These are phyloP conservation scores for Atta cephalotes DNA, from an alignment of 1,140 invertebrate species.

Conservation along the genomic window DNA sequence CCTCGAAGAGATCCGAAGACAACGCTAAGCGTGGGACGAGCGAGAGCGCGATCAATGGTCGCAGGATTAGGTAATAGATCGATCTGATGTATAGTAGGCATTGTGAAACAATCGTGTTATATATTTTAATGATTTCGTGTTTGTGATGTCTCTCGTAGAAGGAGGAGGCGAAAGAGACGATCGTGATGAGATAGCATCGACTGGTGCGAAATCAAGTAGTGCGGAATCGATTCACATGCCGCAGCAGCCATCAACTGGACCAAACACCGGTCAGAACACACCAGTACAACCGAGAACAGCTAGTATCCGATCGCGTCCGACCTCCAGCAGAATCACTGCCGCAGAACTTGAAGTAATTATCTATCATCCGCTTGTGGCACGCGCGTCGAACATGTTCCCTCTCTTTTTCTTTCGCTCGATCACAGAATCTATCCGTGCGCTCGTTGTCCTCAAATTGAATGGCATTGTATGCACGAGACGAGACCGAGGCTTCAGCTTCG, in stretches of 20 bases:
- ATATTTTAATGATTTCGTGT: background rate
- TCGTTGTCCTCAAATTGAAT: constrained; percentile 70
- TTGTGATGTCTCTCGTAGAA: constrained; percentile 80
- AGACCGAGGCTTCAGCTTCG: constrained; percentile 76
- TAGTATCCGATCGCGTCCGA: constrained; percentile 94
- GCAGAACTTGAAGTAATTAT: constrained; percentile 91
- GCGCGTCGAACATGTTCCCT: constrained; percentile 4
- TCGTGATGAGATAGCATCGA: constrained; percentile 89
- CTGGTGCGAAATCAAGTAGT: constrained; percentile 91
- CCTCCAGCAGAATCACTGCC: constrained; percentile 94
- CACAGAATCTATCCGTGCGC: constrained; percentile 62
- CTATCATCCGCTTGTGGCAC: constrained; percentile 1
- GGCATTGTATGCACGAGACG: constrained; percentile 70
- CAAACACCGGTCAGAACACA: constrained; percentile 85
- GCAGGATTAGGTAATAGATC: constrained; percentile 90
- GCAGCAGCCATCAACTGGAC: constrained; percentile 83
- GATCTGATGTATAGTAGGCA: background rate
- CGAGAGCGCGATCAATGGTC: constrained; percentile 95
- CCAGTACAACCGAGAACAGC: constrained; percentile 92
- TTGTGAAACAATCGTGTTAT: background rate
- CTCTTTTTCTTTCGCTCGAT: constrained; percentile 55
- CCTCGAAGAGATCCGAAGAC: constrained; percentile 97
- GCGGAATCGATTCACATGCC: constrained; percentile 92
- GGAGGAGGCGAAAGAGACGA: constrained; percentile 89
- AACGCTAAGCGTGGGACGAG: constrained; percentile 96